Evolutionary conservation across 2,797 vertebrate species (phyloP).

Genomic region (Enteromius argenteus): DNA sequence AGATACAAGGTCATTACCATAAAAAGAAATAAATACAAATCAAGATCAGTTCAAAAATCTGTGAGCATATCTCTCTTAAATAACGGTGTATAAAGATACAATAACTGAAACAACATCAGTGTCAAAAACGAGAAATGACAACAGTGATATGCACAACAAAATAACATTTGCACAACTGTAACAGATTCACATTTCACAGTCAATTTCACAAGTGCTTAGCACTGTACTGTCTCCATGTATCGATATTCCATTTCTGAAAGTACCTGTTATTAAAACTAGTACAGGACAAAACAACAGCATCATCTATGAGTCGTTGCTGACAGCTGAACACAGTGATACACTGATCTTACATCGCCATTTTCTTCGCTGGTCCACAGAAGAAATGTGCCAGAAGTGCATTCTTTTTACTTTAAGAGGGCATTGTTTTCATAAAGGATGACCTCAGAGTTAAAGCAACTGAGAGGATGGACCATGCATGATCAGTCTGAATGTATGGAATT

Average conservation of each 20-base stretch:
- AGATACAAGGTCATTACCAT: constrained; percentile 59
- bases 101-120: constrained; percentile 70
- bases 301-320: background rate
- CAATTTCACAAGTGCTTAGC: constrained; percentile 22
- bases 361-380: constrained; percentile 1
- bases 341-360: background rate
- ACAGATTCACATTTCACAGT: constrained; percentile 61
- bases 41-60: constrained; percentile 72
- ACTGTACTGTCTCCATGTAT: background rate
- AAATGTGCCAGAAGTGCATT: background rate
- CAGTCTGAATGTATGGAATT: background rate
- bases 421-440: background rate
- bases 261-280: constrained; percentile 1
- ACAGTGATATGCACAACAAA: constrained; percentile 15
- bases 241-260: background rate
- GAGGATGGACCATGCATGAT: constrained; percentile 1
- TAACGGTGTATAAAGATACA: constrained; percentile 74
- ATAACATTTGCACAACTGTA: constrained; percentile 24
- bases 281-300: background rate
- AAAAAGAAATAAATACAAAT: constrained; percentile 87
- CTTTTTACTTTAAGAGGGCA: background rate
- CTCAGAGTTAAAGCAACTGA: background rate
- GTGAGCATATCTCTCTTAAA: constrained; percentile 72
- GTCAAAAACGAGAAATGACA: constrained; percentile 38
- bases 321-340: constrained; percentile 14